Evolutionary conservation across 2,113 vertebrate genomes (phyloP).

Genomic region (Melanostigma gelatinosum): DNA sequence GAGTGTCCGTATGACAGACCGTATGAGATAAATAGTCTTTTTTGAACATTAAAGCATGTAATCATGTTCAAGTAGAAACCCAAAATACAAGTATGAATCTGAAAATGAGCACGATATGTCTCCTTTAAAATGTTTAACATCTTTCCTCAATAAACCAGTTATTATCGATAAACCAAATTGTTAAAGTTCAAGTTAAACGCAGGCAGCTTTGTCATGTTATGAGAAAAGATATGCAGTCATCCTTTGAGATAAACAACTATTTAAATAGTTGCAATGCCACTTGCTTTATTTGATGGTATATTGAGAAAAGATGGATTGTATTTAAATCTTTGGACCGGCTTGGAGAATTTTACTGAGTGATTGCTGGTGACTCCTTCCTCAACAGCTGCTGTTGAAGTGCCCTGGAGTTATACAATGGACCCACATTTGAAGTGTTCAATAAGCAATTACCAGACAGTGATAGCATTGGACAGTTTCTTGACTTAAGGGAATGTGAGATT

Average conservation of each 20-base stretch:
- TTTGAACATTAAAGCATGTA: too few relatives aligned
- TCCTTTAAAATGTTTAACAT: background rate
- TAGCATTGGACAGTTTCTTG: slow-evolving; percentile 28
- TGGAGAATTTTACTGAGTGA: slow-evolving; percentile 1
- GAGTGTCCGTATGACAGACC: too few relatives aligned
- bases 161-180: background rate
- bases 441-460: slow-evolving; percentile 48
- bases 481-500: slow-evolving; percentile 27
- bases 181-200: background rate
- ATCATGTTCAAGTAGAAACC: too few relatives aligned
- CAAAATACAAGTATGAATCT: background rate
- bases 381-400: slow-evolving; percentile 30
- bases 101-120: background rate
- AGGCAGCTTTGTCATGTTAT: background rate
- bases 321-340: slow-evolving; percentile 6
- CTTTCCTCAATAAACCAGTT: background rate
- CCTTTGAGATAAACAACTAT: background rate
- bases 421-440: slow-evolving; percentile 47
- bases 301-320: slow-evolving; percentile 2
- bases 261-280: background rate
- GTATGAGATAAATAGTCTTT: too few relatives aligned
- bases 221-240: background rate
- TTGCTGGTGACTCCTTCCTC: slow-evolving; percentile 13
- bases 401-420: slow-evolving; percentile 32
- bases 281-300: background rate